These are phyloP conservation scores for Trialeurodes vaporariorum DNA, from an alignment of 1,140 invertebrate species.

Conservation along the genomic window DNA sequence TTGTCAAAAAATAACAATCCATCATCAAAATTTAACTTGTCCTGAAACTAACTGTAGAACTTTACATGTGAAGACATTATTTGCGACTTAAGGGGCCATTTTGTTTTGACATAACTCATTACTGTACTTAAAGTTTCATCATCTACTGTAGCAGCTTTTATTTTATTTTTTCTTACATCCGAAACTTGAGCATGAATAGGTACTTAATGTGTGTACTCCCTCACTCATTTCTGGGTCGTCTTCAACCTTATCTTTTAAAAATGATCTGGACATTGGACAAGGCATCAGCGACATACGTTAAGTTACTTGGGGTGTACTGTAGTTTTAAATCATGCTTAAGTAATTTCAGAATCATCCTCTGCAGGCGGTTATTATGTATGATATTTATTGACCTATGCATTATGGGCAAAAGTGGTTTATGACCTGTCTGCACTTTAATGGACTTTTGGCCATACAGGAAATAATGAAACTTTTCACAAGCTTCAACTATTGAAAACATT, in stretches of 20 bases:
- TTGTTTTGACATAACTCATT: constrained; percentile 15
- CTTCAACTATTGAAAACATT: constrained; percentile 26
- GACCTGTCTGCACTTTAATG: constrained; percentile 29
- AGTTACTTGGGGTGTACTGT: constrained; percentile 24
- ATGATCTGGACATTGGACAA: constrained; percentile 27
- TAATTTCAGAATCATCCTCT: constrained; percentile 32
- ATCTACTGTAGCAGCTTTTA: constrained; percentile 18
- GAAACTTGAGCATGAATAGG: constrained; percentile 9
- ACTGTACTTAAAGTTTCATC: constrained; percentile 20
- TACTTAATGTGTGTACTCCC: constrained; percentile 7
- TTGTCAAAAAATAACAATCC: constrained; percentile 28
- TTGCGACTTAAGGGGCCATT: constrained; percentile 19
- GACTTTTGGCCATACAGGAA: constrained; percentile 26
- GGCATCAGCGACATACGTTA: constrained; percentile 27
- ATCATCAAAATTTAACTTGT: constrained; percentile 22
- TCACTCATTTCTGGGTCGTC: background rate
- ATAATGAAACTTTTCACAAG: constrained; percentile 27
- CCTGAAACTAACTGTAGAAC: constrained; percentile 2
- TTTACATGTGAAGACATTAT: constrained; percentile 10
- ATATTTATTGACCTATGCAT: constrained; percentile 22
- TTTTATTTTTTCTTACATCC: constrained; percentile 15
- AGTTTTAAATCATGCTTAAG: constrained; percentile 30
- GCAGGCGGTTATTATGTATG: constrained; percentile 27
- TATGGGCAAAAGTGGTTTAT: constrained; percentile 30
- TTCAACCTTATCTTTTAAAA: constrained; percentile 4